Evolutionary conservation across 2,797 vertebrate species (phyloP), one percentile per base, ranked within the genome.

Genomic region (Galago senegalensis): DNA sequence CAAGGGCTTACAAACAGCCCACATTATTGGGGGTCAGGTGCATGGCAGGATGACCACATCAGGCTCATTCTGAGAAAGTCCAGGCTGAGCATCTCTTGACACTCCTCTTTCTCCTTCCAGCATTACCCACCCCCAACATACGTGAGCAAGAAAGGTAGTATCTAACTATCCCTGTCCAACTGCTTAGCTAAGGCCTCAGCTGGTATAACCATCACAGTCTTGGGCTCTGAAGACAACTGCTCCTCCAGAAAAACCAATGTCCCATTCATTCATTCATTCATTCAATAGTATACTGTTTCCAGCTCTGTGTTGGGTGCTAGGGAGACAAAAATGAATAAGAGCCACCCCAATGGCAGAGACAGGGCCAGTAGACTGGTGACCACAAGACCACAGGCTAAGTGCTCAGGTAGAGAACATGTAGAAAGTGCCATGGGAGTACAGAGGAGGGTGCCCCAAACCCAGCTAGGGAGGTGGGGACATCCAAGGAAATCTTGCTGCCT

Each of bases 51-150:
- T 87, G 70, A 65, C 40, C 27, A 43, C 27, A 5, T 40, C 9
- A 79, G 25, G 31, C 23, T 63, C 8, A 40, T 46, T 90, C 46
- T 40, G 56, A 69, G 53, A 25, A 5, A 72, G 61, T 8, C 2
- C 1, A 60, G 17, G 12, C 1, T 3, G 1, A 25, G 21, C n/a
- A 46, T 56, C 70, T 89, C 21, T 56, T 46, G 29, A 37, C 8
- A 14, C 29, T 53, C 21, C 20, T 61, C 70, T 46, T 20, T 58
- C 56, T 61, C n/a, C 9, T 34, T 58, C 31, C 8, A 53, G 53
- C 11, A 20, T 37, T 61, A 40, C 17, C 58, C 3, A 10, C 7
- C 1, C 1, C 1, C 16, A 40, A 34, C 17, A 13, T 0, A 0
- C 17, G 23, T 17, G 11, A 12, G 25, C 49, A 53, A 61, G 60